phyloP scores from a whole-genome alignment of 2,113 vertebrate species.

The Hippocampus abdominalis region DNA sequence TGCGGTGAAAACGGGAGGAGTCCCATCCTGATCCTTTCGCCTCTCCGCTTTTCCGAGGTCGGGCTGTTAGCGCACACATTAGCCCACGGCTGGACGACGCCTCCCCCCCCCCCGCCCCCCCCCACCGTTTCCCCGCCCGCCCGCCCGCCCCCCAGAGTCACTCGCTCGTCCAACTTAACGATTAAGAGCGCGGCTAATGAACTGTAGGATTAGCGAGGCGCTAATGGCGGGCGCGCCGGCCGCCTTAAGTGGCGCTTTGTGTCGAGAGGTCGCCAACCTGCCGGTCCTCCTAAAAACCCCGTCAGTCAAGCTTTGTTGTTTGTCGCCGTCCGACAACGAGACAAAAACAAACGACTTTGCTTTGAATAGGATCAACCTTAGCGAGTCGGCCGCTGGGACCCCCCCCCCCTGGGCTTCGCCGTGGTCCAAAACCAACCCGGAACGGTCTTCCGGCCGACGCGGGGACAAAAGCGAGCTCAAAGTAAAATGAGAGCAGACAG shows the following conservation, averaged over 20 bases:
- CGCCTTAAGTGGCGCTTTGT: slow-evolving; percentile 64
- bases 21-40: not conserved
- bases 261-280: slow-evolving; percentile 42
- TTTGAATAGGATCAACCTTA: too few relatives aligned
- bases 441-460: too few relatives aligned
- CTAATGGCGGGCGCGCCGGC: slow-evolving; percentile 65
- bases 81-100: slow-evolving; percentile 26
- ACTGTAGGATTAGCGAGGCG: slow-evolving; percentile 68
- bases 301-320: not conserved
- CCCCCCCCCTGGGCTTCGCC: too few relatives aligned
- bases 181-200: slow-evolving; percentile 65
- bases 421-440: too few relatives aligned
- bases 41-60: slow-evolving; percentile 19
- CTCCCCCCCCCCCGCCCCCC: too few relatives aligned
- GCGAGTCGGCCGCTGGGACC: too few relatives aligned
- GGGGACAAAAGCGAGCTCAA: too few relatives aligned
- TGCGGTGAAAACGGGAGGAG: not conserved
- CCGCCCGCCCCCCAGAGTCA: not conserved
- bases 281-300: not conserved
- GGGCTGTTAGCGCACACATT: slow-evolving; percentile 63
- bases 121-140: too few relatives aligned
- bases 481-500: too few relatives aligned
- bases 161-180: slow-evolving; percentile 59
- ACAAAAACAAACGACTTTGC: not conserved
- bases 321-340: not conserved